Base-by-base conservation (phyloP, 2,113 vertebrate genomes). In the Hemibagrus wyckioides region DNA sequence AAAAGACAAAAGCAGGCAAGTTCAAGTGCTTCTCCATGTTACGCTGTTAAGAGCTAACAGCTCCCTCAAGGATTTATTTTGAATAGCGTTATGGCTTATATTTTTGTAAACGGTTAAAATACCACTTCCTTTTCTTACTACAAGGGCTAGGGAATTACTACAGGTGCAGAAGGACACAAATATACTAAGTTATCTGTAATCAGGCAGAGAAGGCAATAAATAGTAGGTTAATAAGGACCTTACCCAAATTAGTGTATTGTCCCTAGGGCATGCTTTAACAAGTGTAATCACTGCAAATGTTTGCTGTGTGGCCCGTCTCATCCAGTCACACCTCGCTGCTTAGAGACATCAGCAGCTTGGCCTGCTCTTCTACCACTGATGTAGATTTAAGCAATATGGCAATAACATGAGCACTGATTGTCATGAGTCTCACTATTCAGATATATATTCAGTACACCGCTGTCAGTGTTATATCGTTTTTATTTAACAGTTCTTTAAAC, bases 141-240 rank as follows among this genome's bases (percentile, higher is more conserved):
- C 11, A n/a, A 67, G 61, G 54, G 77, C 80, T 39, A 50, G 28
- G 73, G 85, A 63, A 76, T 57, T 41, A 33, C 57, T 52, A n/a
- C 79, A 73, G 36, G 76, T 69, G 50, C 25, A 69, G 30, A 14
- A 57, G 76, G 75, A 41, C 76, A 17, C 6, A 52, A 75, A 25
- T 39, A n/a, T 28, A 50, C 23, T 33, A 77, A 54, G 65, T 33
- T 81, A 44, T 59, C 59, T 50, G 84, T 86, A 86, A 89, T 83
- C 71, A 85, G 61, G 61, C 77, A 83, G 50, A 39, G 23, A 63
- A 8, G 14, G 52, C 67, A 83, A 83, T 87, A 89, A 86, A 89
- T 36, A 81, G 83, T 25, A 56, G 87, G 88, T 90, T 90, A 90
- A 89, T 87, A 85, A 87, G 88, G 61, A 73, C 44, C 65, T 65